A percentile compares a stretch with the other conserved stretches of the same genome.
Conservation (phyloP, 2,888 invertebrate species). For the Saturnia pavonia region DNA sequence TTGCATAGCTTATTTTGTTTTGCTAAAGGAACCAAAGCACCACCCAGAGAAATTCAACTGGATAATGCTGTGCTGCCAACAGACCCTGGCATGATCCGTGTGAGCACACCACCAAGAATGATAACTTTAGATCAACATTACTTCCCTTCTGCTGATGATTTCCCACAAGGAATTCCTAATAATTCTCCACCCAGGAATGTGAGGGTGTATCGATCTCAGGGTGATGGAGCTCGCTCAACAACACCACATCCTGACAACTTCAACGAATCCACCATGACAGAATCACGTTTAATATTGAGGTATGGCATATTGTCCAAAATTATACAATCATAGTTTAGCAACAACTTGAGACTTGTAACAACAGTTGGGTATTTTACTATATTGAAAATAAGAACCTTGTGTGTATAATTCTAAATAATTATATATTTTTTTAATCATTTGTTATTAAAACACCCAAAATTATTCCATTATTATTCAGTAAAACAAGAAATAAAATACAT, state of each 20-base stretch:
- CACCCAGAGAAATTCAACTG: conserved; percentile 92
- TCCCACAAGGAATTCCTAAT: conserved; percentile 51
- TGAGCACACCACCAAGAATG: conserved; percentile 94
- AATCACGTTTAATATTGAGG: conserved; percentile 73
- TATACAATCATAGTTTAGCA: not conserved
- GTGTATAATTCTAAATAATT: no score
- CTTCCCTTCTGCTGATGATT: conserved; percentile 87
- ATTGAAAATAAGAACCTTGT: no score
- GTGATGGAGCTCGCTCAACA: conserved; percentile 65
- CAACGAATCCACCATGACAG: conserved; percentile 75
- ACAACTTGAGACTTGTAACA: not conserved
- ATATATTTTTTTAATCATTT: no score
- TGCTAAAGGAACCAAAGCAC: conserved; percentile 87
- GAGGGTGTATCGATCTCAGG: conserved; percentile 60
- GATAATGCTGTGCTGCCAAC: conserved; percentile 90
- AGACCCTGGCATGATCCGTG: conserved; percentile 88
- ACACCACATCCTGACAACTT: conserved; percentile 65
- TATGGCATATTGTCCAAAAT: conserved; percentile 29
- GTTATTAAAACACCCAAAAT: no score
- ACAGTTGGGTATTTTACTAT: no score
- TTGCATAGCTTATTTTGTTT: not conserved
- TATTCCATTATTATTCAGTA: no score
- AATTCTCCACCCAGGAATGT: conserved; percentile 67
- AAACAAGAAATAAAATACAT: no score
- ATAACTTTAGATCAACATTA: conserved; percentile 93